Evolutionary conservation across 2,113 vertebrate species (phyloP), one percentile per base, ranked within the genome.

Genomic region (Shinisaurus crocodilurus): DNA sequence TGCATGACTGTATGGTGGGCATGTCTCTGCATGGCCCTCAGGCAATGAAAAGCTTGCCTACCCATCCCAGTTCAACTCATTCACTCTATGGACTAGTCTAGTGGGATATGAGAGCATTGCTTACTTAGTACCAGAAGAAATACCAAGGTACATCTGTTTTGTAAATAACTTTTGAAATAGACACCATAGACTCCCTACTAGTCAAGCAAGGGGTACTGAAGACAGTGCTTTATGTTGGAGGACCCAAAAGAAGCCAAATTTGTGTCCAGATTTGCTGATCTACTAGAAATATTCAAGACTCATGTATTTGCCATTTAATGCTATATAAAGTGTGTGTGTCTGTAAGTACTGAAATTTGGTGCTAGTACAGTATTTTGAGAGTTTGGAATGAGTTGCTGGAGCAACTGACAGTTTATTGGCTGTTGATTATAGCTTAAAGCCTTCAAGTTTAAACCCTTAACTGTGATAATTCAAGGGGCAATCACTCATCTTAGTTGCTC

Each of bases 101-200:
- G 37, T 45, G 29, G 25, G 1, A 12, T 72, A n/a, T 86, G 84
- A 67, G 45, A 72, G 9, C 16, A 72, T 45, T 79, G 5, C 67
- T 23, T 74, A 27, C 1, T 72, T 23, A 60, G 4, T 6, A 32
- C 32, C 18, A 32, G 43, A 37, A 27, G 34, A 40, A 23, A 67
- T 20, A 5, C 48, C 67, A 50, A 5, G n/a, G n/a, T 40, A 32
- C 9, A 40, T 40, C n/a, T 57, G 34, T 54, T n/a, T 5, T 37
- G 25, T 37, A 86, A 50, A 74, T 50, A 57, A 20, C 15, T 63
- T 77, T 76, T 87, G 1, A 2, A 12, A 29, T 85, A 12, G 6
- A 0, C 0, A 3, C 34, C 63, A 1, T 34, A 3, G 2, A 54
- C 29, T 29, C 63, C 48, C 13, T 40, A 20, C 12, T 60, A 45